Base-by-base conservation (phyloP, 1,140 invertebrate genomes). In the Drosophila aff. region DNA sequence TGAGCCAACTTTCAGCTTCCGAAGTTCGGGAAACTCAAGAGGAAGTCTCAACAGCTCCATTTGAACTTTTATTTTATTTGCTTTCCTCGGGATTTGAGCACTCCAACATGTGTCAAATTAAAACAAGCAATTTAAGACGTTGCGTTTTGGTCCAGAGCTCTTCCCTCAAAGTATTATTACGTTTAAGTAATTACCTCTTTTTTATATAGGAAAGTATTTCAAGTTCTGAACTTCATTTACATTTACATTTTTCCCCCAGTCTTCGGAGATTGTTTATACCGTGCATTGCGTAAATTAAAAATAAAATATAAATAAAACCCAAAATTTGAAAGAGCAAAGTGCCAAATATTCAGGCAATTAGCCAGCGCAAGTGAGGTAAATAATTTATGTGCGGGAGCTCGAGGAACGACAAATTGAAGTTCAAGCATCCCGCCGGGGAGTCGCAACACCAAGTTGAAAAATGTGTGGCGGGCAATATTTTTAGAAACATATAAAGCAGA, bases 51-150 rank as follows among this genome's bases (percentile, higher is more conserved):
- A 59, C 50, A 76, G 75, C 67, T 68, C 68, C 55, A 79, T 79
- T 82, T 31, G 43, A 83, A 79, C 43, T 60, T 79, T 63, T 72
- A 11, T 23, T 31, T 43, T 49, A 21, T 57, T 33, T 55, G 16
- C 13, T 15, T 47, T 52, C 21, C 47, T 52, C 6, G 6, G 18
- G 6, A 31, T 52, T 28, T 46, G 49, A 23, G 41, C 63, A 46
- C 67, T 74, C 68, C 68, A 78, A 69, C 76, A 76, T 68, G 43
- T 77, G 76, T 81, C 82, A 64, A 81, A 81, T 72, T 79, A 75
- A 85, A 71, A 65, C 75, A 85, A 81, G 75, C 78, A 79, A 71
- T 80, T 72, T 36, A 57, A 68, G 55, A 64, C 46, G 16, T 72
- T 62, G 18, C 47, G 38, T 23, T 47, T n/a, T 26, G 26, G 31